Evolutionary conservation across 1,140 invertebrate species (phyloP), one percentile per base, ranked within the genome.

Genomic region (Orussus abietinus): DNA sequence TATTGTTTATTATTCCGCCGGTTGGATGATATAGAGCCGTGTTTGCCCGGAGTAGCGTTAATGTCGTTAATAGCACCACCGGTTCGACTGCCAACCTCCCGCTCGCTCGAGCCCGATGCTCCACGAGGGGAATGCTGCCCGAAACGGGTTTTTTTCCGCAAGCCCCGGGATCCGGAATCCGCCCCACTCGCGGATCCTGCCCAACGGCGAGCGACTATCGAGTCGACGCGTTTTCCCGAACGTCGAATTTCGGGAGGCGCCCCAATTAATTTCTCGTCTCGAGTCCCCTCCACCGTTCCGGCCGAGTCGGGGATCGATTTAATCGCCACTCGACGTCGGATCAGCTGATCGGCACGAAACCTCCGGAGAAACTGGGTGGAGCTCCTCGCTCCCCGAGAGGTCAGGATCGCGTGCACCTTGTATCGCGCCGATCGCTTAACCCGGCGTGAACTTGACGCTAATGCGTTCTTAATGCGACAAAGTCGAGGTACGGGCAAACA

Each of bases 1-100:
- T 71, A 71, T 71, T 68, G 68, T 71, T 69, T 71, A 68, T 71
- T 71, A 71, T 69, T 68, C 60, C 60, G 53, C 55, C 44, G 53
- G 49, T 51, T 39, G 57, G 54, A 66, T 71, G 68, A 71, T 71
- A 66, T 68, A 71, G 62, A 53, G 62, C 64, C 65, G 50, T 62
- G 66, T 69, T 70, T 70, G 66, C 60, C 62, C 56, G 53, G 52
- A 62, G 57, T 69, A 58, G 60, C 68, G 64, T 69, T 71, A 69
- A 69, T 71, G 66, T 68, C 68, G 66, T 71, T 71, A 69, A 71
- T 71, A 66, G 66, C 61, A 49, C 47, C 55, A 64, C 62, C 57
- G 65, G 66, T 67, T 62, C 51, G 48, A 48, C 49, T 40, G 38
- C 47, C 42, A 57, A 39, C 56, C 51, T 47, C 37, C 34, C 44